phyloP scores from a whole-genome alignment of 2,797 vertebrate genomes.

The Leuciscus waleckii region DNA sequence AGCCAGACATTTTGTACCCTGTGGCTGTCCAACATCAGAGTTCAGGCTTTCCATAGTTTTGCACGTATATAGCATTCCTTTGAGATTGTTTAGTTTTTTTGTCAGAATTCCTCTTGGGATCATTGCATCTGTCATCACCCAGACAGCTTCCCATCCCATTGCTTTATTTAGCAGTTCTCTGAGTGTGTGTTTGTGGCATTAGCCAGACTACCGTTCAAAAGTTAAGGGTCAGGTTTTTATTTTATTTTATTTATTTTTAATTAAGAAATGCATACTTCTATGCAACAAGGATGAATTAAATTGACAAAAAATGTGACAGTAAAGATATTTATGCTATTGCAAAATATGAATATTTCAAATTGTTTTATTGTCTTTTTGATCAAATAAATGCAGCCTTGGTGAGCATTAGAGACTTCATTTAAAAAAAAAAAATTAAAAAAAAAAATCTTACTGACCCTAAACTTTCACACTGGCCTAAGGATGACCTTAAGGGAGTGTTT shows the following conservation, averaged over 20 bases:
- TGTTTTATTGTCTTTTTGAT: neutral
- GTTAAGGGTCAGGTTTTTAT: neutral
- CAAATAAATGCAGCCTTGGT: neutral
- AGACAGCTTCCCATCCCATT: neutral
- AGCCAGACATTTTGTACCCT: neutral
- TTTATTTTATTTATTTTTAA: neutral
- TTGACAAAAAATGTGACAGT: neutral
- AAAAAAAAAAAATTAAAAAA: neutral
- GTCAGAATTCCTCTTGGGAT: constrained; percentile 9
- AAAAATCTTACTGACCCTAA: neutral
- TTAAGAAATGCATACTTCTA: neutral
- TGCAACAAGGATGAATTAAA: neutral
- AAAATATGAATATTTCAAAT: neutral
- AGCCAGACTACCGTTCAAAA: neutral
- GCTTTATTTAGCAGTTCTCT: neutral
- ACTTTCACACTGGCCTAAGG: neutral
- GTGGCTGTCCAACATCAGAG: constrained; percentile 1
- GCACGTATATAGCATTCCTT: neutral
- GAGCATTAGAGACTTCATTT: neutral
- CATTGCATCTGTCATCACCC: neutral
- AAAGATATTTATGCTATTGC: neutral
- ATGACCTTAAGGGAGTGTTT: neutral
- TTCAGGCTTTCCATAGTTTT: constrained; percentile 5
- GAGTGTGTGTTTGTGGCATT: neutral
- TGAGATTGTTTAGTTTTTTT: neutral